phyloP scores from a whole-genome alignment of 2,888 invertebrate genomes.

The Ectropis crepuscularia region DNA sequence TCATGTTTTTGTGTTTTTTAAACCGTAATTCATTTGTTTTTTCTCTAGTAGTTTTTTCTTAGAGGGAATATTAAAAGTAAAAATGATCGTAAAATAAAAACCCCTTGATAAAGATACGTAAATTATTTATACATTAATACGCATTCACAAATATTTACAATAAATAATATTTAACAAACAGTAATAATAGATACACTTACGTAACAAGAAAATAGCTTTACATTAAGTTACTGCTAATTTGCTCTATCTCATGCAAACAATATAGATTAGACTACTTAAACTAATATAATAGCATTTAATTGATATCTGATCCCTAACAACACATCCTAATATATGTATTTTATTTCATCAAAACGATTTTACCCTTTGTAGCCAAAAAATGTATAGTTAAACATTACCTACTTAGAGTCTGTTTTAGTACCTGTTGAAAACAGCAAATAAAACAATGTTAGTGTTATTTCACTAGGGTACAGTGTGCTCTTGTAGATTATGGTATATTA shows the following conservation, averaged over 20 bases:
- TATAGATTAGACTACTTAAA: conserved; percentile 19
- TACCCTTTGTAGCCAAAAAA: conserved; percentile 57
- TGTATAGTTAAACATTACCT: conserved; percentile 20
- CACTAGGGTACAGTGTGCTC: too few relatives aligned
- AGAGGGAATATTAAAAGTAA: background rate
- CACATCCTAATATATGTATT: conserved; percentile 38
- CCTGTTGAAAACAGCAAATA: too few relatives aligned
- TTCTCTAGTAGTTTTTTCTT: too few relatives aligned
- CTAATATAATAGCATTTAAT: conserved; percentile 40
- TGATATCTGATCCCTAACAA: conserved; percentile 59
- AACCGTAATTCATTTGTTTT: too few relatives aligned
- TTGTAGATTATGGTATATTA: too few relatives aligned
- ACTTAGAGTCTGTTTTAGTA: background rate
- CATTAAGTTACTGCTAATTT: conserved; percentile 51
- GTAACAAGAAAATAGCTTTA: conserved; percentile 62
- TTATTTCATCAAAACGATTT: conserved; percentile 42
- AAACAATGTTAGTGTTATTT: too few relatives aligned
- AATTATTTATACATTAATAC: conserved; percentile 36
- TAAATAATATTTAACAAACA: conserved; percentile 69
- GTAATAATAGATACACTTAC: conserved; percentile 38
- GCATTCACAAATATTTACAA: conserved; percentile 69
- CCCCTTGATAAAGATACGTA: conserved; percentile 25
- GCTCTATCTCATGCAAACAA: conserved; percentile 47
- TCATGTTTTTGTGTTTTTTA: too few relatives aligned
- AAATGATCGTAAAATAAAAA: conserved; percentile 23